Percentiles rank a stretch among this genome's conserved stretches.
These are phyloP conservation scores for Poecile montanus DNA, from an alignment of 2,797 vertebrate genomes.

Conservation along the genomic window DNA sequence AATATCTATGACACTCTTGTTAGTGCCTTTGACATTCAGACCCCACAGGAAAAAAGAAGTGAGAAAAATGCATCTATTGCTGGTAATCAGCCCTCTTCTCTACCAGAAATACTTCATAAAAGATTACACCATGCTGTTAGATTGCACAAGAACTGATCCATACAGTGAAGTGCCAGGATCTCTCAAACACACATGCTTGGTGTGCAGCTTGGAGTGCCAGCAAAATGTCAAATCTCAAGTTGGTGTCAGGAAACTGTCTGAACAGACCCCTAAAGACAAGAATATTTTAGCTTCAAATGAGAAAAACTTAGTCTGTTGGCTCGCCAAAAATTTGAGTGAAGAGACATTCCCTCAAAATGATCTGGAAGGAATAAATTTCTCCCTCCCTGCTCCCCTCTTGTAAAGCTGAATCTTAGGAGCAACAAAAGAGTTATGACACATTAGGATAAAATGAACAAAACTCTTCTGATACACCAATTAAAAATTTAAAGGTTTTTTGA, in stretches of 20 bases:
- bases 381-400: not conserved
- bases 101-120: constrained; percentile 7
- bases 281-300: not conserved
- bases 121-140: not conserved
- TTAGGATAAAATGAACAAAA: not conserved
- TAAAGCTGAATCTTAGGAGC: not conserved
- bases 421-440: not conserved
- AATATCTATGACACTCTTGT: not conserved
- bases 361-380: not conserved
- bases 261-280: not conserved
- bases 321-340: not conserved
- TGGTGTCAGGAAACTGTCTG: not conserved
- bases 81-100: constrained; percentile 13
- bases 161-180: not conserved
- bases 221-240: constrained; percentile 17
- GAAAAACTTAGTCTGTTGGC: not conserved
- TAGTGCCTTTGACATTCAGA: not conserved
- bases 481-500: not conserved
- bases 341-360: not conserved
- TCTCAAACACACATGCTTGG: not conserved
- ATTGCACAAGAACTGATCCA: constrained; percentile 15
- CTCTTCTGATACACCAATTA: not conserved
- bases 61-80: not conserved
- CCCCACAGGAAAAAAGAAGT: not conserved
- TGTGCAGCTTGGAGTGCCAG: not conserved